Conservation (phyloP, 2,888 invertebrate species). For the Sthenelais limicola region DNA sequence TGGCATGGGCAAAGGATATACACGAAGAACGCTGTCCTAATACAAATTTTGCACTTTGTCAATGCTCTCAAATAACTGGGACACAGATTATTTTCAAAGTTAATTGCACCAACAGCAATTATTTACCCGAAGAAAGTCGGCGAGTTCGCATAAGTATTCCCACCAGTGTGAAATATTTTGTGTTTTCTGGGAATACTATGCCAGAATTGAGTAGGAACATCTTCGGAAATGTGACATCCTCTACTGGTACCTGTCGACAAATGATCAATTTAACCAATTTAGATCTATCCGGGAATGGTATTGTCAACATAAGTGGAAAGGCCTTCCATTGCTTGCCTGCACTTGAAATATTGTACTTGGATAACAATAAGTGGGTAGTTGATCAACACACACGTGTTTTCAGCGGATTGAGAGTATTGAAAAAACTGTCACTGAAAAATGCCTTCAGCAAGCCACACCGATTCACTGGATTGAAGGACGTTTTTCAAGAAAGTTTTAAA, state of each 20-base stretch:
- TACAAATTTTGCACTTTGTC: background rate
- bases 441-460: background rate
- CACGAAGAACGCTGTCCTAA: conserved; percentile 7
- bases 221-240: background rate
- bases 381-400: background rate
- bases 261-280: background rate
- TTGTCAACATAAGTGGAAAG: background rate
- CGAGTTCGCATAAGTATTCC: too few species aligned
- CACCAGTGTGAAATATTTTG: background rate
- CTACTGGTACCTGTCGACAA: background rate
- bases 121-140: too few species aligned
- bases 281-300: conserved; percentile 2
- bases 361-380: conserved; percentile 5
- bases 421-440: conserved; percentile 3
- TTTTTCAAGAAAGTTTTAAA: conserved; percentile 7
- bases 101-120: conserved; percentile 18
- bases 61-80: background rate
- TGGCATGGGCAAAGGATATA: too few species aligned
- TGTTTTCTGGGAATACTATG: conserved; percentile 16
- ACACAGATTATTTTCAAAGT: background rate
- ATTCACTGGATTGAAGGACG: conserved; percentile 4
- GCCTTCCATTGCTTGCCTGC: conserved; percentile 20
- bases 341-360: background rate
- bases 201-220: background rate
- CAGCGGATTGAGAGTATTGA: background rate